Percentiles rank a stretch among this genome's conserved stretches.
These are phyloP conservation scores for Pammene fasciana DNA, from an alignment of 2,888 invertebrate genomes.

Conservation along the genomic window DNA sequence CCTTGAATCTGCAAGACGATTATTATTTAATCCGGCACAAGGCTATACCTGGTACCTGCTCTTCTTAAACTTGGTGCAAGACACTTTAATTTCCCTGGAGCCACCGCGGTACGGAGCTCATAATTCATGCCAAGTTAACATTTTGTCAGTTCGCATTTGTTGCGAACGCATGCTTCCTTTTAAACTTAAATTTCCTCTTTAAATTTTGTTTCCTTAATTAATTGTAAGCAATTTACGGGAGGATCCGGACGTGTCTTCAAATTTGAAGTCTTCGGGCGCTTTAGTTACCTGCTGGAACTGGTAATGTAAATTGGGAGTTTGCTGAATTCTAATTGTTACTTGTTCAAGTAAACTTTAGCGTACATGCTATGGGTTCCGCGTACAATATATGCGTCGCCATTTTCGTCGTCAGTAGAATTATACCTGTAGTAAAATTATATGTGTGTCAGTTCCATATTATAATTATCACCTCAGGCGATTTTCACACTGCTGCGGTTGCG, in stretches of 20 bases:
- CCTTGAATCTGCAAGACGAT: slow-evolving; percentile 22
- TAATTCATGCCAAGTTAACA: slow-evolving; percentile 81
- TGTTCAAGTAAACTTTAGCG: slow-evolving; percentile 12
- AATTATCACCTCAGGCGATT: too few species aligned
- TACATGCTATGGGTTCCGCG: not conserved
- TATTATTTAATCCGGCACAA: slow-evolving; percentile 49
- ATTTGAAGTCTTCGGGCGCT: slow-evolving; percentile 29
- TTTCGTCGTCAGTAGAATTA: not conserved
- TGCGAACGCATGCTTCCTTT: slow-evolving; percentile 67
- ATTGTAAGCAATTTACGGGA: slow-evolving; percentile 51
- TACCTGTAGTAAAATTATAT: not conserved
- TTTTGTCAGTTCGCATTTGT: slow-evolving; percentile 81
- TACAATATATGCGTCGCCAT: not conserved
- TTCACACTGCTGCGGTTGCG: too few species aligned
- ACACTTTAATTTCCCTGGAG: slow-evolving; percentile 81
- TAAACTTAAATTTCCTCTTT: slow-evolving; percentile 64
- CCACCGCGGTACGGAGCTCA: slow-evolving; percentile 66
- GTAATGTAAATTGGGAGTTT: slow-evolving; percentile 29
- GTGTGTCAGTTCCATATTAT: too few species aligned
- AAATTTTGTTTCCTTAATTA: slow-evolving; percentile 62
- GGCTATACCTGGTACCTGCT: slow-evolving; percentile 65
- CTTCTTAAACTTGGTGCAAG: slow-evolving; percentile 79
- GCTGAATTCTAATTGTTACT: slow-evolving; percentile 28
- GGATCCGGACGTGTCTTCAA: slow-evolving; percentile 46
- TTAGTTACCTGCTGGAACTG: slow-evolving; percentile 24